These are phyloP conservation scores for Butorides virescens DNA, from an alignment of 2,113 vertebrate genomes.

Conservation along the genomic window DNA sequence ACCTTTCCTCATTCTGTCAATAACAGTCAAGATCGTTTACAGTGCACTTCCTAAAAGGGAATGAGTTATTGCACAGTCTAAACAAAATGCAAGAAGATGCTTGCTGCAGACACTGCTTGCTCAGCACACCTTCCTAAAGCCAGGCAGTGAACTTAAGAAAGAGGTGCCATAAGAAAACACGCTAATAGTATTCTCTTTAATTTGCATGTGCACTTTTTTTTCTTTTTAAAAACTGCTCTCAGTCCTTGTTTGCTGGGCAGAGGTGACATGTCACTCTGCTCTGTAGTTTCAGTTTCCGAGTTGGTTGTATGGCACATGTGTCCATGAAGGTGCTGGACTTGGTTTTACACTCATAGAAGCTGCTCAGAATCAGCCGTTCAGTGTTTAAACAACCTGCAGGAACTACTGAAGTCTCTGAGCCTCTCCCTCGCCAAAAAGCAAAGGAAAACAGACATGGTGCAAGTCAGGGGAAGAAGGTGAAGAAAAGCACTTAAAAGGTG, in stretches of 20 bases:
- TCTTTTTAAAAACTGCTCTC: not conserved
- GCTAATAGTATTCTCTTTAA: conserved; percentile 33
- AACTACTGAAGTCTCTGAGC: not conserved
- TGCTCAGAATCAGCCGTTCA: not conserved
- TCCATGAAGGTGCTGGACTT: not conserved
- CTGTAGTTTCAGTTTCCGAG: not conserved
- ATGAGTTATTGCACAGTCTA: not conserved
- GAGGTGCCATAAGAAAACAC: not conserved
- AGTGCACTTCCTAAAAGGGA: not conserved
- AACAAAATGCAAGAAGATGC: not conserved
- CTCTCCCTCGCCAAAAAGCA: not conserved
- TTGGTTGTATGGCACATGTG: not conserved
- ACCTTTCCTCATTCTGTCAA: not conserved
- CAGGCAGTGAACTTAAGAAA: not conserved
- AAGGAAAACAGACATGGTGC: not conserved
- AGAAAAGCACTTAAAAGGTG: conserved; percentile 17
- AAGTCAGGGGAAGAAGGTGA: not conserved
- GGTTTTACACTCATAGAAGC: not conserved
- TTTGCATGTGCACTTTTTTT: conserved; percentile 23
- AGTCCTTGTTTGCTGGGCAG: not conserved
- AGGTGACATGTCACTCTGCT: not conserved
- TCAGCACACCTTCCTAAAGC: not conserved
- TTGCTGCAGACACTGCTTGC: not conserved
- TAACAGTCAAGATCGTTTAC: not conserved
- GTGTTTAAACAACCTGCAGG: not conserved